Evolutionary conservation across 2,797 vertebrate genomes (phyloP), one percentile per base, ranked within the genome.

Genomic region (Avahi laniger): DNA sequence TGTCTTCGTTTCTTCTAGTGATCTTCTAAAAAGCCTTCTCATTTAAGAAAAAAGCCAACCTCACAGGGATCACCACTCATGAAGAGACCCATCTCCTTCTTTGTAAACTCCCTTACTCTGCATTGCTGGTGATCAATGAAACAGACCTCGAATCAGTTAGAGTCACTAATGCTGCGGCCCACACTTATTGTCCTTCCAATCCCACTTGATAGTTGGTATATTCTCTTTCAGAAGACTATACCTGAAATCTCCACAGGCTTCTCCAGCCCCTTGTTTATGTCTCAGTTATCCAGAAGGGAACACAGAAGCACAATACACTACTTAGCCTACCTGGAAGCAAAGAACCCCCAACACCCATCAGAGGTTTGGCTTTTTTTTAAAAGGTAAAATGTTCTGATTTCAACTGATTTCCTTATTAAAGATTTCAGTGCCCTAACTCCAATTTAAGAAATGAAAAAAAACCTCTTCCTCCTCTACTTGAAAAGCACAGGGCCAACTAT

Each of bases 351-450:
- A 88, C 18, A 80, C 0, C 14, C 33, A 72, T 38, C n/a, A 93
- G 38, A 69, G 28, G 9, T 69, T 69, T 91, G 26, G 61, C 69
- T 43, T 1, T 81, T 43, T 50, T 89, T 38, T 33, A 11, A 59
- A 59, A 72, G 67, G 22, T 22, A 92, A 35, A 92, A 80, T n/a
- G 72, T 93, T 79, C 17, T 78, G 28, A 75, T 78, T 89, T 94
- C 1, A 4, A 88, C 61, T 28, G 35, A 38, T 59, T 70, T 73
- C 3, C 28, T 61, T 63, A 52, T 76, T 14, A 18, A 86, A 59
- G n/a, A 43, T 78, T 65, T 93, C 48, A 38, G 50, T 52, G 4
- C 12, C 43, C 17, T 82, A 89, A 78, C 24, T 95, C 28, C 65
- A 93, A 52, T 33, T 46, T 82, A 87, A 81, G 33, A 88, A 80